Base-by-base conservation (phyloP, 2,113 vertebrate genomes). In the Entomyzon cyanotis region DNA sequence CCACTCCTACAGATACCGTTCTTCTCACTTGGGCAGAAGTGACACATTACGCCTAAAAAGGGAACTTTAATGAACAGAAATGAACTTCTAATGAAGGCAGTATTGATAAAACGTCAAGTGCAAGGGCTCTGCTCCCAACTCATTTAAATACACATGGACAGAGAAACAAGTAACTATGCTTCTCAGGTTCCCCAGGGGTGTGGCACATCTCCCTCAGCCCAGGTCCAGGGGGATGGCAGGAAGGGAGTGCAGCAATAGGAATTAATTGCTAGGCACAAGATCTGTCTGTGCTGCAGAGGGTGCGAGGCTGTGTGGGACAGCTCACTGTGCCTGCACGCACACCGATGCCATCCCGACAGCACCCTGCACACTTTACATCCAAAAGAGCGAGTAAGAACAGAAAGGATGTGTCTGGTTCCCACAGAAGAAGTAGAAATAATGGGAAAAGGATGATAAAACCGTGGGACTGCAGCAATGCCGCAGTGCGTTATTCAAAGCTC, bases 31-130 rank as follows among this genome's bases (percentile, higher is more conserved):
- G 77, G 83, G 55, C 4, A 2, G 20, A 90, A 81, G 41, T 56
- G 87, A 79, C 73, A 96, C 64, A 42, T 82, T 68, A 15, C 28
- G 12, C 60, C n/a, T 46, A 49, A 41, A 93, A 91, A 78, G 31
- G 47, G 52, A 82, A 60, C 60, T 84, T 94, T 39, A 94, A 79
- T 75, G 93, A 96, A 94, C 69, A 96, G 73, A 84, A 78, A 60
- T 17, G 44, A 93, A 89, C 87, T 63, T 87, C 58, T 71, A 92
- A 87, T 1, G 8, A 84, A 87, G 35, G 56, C 76, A 84, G 17
- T 70, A 97, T 75, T 70, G 91, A 95, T 55, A 35, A 92, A 95
- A 55, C 2, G 52, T 87, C 89, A 84, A 44, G 47, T 11, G 20
- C 52, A 52, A 41, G 47, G 56, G 24, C 52, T 78, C 56, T 78